A percentile compares a stretch with the other conserved stretches of the same genome.
Conservation (phyloP, 2,113 vertebrate species). For the Pseudopodoces humilis region DNA sequence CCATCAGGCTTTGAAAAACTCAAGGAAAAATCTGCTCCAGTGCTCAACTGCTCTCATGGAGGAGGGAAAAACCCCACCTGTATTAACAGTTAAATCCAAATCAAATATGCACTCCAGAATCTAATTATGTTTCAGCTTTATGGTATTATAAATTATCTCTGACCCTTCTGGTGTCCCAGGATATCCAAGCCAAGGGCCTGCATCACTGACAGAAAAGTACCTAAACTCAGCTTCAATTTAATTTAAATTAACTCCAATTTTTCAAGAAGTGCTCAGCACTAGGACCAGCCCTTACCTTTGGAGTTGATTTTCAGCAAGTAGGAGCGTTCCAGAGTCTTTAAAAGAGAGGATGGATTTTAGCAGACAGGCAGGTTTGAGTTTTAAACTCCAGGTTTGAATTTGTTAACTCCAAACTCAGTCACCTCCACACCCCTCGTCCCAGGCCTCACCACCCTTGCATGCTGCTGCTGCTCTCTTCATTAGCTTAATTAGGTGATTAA, state of each 20-base stretch:
- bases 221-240: not conserved
- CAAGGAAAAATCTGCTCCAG: not conserved
- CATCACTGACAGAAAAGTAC: not conserved
- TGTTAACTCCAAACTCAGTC: not conserved
- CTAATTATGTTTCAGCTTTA: not conserved
- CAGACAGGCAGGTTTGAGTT: not conserved
- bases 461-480: not conserved
- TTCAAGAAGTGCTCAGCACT: not conserved
- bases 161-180: not conserved
- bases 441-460: not conserved
- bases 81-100: not conserved
- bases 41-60: not conserved
- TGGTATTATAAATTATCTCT: not conserved
- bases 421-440: not conserved
- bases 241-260: not conserved
- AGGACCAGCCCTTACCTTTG: conserved; percentile 81
- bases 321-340: conserved; percentile 91
- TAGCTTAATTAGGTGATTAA: not conserved
- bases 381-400: too few species aligned
- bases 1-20: not conserved
- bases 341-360: not conserved
- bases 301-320: conserved; percentile 95
- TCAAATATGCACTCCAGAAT: not conserved
- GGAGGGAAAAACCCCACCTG: not conserved
- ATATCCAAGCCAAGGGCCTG: not conserved